Conservation (phyloP, 2,888 invertebrate genomes). For the Drosophila kuntzei region DNA sequence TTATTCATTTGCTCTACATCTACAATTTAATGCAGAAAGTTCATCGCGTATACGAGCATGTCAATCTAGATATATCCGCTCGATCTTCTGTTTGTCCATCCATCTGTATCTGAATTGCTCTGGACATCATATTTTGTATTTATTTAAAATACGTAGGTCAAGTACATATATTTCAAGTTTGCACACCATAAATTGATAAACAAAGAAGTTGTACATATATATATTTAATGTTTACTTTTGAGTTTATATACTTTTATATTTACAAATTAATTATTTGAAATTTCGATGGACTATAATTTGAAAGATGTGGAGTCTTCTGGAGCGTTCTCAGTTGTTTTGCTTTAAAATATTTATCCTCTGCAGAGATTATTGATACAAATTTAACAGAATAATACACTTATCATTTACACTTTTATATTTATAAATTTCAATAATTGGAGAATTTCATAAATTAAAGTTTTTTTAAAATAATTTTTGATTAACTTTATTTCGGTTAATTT, state of each 20-base stretch:
- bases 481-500: too few relatives aligned
- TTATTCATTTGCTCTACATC: not conserved
- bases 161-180: slow-evolving; percentile 27
- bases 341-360: too few relatives aligned
- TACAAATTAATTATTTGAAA: not conserved
- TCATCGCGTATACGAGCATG: not conserved
- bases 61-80: slow-evolving; percentile 1
- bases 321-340: too few relatives aligned
- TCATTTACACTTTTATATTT: too few relatives aligned
- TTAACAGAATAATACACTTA: too few relatives aligned
- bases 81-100: not conserved
- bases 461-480: too few relatives aligned
- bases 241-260: slow-evolving; percentile 6
- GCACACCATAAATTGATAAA: slow-evolving; percentile 12
- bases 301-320: not conserved
- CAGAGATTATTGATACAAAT: too few relatives aligned
- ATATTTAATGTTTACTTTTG: slow-evolving; percentile 12
- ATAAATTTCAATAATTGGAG: too few relatives aligned
- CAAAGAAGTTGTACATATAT: slow-evolving; percentile 16
- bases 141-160: slow-evolving; percentile 17
- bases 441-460: too few relatives aligned
- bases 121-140: slow-evolving; percentile 6
- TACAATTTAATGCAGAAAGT: not conserved
- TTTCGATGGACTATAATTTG: not conserved
- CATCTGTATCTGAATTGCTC: not conserved